phyloP scores from a whole-genome alignment of 2,888 invertebrate genomes.

The Drosophila hawaiiensis region DNA sequence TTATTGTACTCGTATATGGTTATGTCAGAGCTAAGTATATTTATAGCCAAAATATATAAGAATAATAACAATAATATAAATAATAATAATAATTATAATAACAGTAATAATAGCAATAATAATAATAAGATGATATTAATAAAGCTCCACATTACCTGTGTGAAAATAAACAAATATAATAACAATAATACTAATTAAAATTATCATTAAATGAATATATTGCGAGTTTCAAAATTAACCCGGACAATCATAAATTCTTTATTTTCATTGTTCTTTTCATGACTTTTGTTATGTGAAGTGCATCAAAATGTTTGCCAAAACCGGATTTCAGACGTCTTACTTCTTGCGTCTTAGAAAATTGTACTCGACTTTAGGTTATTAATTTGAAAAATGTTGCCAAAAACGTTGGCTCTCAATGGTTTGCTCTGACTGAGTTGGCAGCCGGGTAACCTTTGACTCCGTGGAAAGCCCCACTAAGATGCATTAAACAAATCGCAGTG shows the following conservation, averaged over 20 bases:
- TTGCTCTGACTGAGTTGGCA: conserved; percentile 30
- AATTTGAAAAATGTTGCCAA: conserved; percentile 53
- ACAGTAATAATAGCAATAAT: not conserved
- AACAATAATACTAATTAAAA: not conserved
- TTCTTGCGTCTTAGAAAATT: conserved; percentile 32
- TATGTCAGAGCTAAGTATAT: not conserved
- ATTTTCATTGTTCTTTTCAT: not conserved
- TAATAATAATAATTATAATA: not conserved
- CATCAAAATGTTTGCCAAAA: not conserved
- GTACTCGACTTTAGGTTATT: conserved; percentile 61
- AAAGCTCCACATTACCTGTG: not conserved
- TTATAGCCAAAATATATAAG: not conserved
- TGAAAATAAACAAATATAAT: not conserved
- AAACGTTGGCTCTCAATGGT: conserved; percentile 26
- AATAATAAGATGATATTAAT: not conserved
- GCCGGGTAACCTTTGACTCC: conserved; percentile 39
- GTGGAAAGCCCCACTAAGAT: conserved; percentile 30
- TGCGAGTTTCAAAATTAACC: not conserved
- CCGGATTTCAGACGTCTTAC: not conserved
- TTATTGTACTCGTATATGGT: not conserved
- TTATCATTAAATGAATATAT: not conserved
- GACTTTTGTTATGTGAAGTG: not conserved
- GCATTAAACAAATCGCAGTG: conserved; percentile 43
- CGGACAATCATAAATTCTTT: not conserved
- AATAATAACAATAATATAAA: not conserved